Base-by-base conservation (phyloP, 2,797 vertebrate species). In the Siniperca scherzeri region DNA sequence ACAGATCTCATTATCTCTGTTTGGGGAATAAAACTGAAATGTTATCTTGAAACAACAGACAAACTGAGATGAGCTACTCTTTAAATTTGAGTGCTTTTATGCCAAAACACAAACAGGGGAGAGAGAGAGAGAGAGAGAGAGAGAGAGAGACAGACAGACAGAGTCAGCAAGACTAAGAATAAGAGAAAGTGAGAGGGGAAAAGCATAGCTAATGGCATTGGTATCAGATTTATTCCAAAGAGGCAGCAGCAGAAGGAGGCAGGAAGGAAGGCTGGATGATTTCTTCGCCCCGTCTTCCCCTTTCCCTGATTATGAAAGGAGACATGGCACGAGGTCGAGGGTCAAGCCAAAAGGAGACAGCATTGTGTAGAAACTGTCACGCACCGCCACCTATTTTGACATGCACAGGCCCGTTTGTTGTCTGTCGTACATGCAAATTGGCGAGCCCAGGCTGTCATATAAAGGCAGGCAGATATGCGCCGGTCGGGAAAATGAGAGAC, bases 391-490 rank as follows among this genome's bases (percentile, higher is more conserved):
- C 98, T 99, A 98, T 97, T 99, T 98, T 99, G 98, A 99, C 98
- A 99, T 98, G 98, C 98, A 98, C 96, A 95, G 97, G 97, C 96
- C 98, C 97, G 98, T 98, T 98, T 98, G 98, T 99, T 99, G 98
- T 99, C 98, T 99, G 98, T 99, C 96, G 97, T 98, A 99, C 98
- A 99, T 99, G 98, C 98, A 99, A 99, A 99, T 99, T 96, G 94
- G 97, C 97, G 89, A 94, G 93, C 92, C 92, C 96, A 95, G 97
- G 97, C 98, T 99, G 98, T 99, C 98, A 98, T 97, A 97, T 95
- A 97, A 96, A 97, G 95, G 97, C 96, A 96, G 96, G 96, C 96
- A 96, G 96, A 96, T 97, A 98, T 97, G 97, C 96, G 97, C 95
- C 86, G 87, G 91, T 93, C 70, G 97, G 95, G 98, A 96, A 98